Evolutionary conservation across 1,140 invertebrate species (phyloP).

Genomic region (Heliconius hewitsoni): DNA sequence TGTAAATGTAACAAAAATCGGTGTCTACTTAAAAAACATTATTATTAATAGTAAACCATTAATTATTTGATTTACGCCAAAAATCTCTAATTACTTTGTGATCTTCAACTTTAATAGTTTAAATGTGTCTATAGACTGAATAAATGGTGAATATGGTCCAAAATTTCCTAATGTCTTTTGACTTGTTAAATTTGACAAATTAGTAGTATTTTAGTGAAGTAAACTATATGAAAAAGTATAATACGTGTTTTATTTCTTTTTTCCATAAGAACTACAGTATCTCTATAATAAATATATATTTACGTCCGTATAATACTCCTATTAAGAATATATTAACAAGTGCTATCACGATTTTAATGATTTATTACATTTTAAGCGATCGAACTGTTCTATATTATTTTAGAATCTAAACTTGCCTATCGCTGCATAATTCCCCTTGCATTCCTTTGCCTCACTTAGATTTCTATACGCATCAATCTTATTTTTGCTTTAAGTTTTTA

Average conservation of each 20-base stretch:
- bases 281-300: too few relatives aligned
- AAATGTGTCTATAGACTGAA: conserved; percentile 28
- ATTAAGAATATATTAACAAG: too few relatives aligned
- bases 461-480: too few relatives aligned
- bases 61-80: conserved; percentile 14
- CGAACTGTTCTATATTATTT: too few relatives aligned
- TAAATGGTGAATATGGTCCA: conserved; percentile 25
- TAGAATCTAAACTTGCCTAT: too few relatives aligned
- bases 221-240: conserved; percentile 14
- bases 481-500: too few relatives aligned
- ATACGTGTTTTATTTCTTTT: neutral
- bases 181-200: conserved; percentile 25
- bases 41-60: neutral
- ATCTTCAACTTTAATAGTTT: conserved; percentile 17
- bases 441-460: too few relatives aligned
- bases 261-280: too few relatives aligned
- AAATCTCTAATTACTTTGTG: conserved; percentile 18
- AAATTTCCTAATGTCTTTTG: conserved; percentile 31
- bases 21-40: neutral
- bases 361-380: too few relatives aligned
- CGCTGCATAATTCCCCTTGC: too few relatives aligned
- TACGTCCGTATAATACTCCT: too few relatives aligned
- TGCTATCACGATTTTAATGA: too few relatives aligned
- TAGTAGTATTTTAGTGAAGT: conserved; percentile 17
- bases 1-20: neutral